These are phyloP conservation scores for Meta bourneti DNA, from an alignment of 2,888 invertebrate genomes.

Conservation along the genomic window DNA sequence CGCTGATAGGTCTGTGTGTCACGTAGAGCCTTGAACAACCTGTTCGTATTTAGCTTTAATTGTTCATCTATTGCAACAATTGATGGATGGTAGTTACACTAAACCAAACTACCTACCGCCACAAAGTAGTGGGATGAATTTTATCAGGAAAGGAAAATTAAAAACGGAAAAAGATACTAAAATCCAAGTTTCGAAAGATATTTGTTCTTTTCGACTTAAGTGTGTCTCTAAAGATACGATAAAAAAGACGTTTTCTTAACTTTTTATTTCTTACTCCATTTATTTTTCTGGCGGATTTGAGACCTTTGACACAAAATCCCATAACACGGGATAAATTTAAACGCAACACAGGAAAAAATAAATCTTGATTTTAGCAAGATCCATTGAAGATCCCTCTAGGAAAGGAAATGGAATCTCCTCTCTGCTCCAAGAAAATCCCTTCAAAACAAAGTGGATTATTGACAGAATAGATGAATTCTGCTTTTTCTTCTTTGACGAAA, in stretches of 20 bases:
- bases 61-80: no score
- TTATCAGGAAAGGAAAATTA: background rate
- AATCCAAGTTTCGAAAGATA: background rate
- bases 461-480: background rate
- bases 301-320: constrained; percentile 32
- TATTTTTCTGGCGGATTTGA: constrained; percentile 8
- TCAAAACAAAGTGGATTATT: constrained; percentile 20
- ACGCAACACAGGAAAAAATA: constrained; percentile 30
- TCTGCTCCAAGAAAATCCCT: background rate
- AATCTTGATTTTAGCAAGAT: constrained; percentile 11
- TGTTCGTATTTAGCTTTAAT: no score
- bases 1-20: no score
- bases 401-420: background rate
- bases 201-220: background rate
- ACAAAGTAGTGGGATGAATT: background rate
- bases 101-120: background rate
- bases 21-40: no score
- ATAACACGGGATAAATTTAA: constrained; percentile 28
- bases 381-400: background rate
- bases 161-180: background rate
- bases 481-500: background rate
- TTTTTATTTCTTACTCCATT: background rate
- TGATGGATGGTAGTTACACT: no score
- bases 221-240: background rate
- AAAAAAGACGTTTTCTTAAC: background rate